Evolutionary conservation across 2,888 invertebrate genomes (phyloP), one percentile per base, ranked within the genome.

Genomic region (Elegia similella): DNA sequence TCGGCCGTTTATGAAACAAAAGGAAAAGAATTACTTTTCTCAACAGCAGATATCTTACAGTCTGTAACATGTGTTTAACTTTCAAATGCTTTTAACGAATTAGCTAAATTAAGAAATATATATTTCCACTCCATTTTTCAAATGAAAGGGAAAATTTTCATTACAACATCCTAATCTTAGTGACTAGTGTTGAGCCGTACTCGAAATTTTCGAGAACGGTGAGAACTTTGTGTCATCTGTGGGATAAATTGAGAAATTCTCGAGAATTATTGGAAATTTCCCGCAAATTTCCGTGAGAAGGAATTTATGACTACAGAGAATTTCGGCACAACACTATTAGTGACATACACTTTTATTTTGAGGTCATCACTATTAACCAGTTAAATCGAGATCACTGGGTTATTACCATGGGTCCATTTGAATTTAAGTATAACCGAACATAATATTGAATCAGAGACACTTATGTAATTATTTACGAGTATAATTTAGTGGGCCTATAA

Each of bases 321-420:
- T n/a, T n/a, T n/a, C 34, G 34, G 2, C 34, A 34, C 2, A 2
- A 30, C 8, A 34, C 8, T 1, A 1, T 8, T 34, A 12, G 34
- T 34, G 34, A 34, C 38, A 38, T 38, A n/a, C 3, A 38, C 1
- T 3, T 38, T 12, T 12, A n/a, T 50, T 12, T 50, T 12, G 34
- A 32, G 32, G 10, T n/a, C 38, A 38, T 23, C 13, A n/a, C 12
- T 16, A 16, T 34, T 34, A 50, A 16, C 34, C 17, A 50, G 34
- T 34, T 50, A 8, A 13, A 50, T 34, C 17, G 17, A 50, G 50
- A 34, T 17, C 34, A 50, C 32, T 34, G 34, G 50, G 50, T 34
- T 50, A 50, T 34, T 5, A 17, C 16, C n/a, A 50, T 50, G 50
- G 34, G 34, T 6, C 34, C 16, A 34, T 34, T 50, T 34, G 34